Conservation (phyloP, 2,113 vertebrate genomes). For the Rhea pennata region DNA sequence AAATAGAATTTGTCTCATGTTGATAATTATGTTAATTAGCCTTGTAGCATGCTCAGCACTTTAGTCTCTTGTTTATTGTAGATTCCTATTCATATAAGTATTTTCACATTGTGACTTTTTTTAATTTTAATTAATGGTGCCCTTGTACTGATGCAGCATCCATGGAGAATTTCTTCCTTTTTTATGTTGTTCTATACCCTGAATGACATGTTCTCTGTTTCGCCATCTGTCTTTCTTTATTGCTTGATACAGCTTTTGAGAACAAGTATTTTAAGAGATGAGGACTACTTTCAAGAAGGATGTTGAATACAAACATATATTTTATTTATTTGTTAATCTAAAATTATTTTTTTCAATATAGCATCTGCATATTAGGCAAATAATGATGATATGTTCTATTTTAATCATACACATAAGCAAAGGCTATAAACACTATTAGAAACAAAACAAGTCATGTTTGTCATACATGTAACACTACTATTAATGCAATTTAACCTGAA, state of each 20-base stretch:
- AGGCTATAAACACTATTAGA: neutral
- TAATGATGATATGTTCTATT: neutral
- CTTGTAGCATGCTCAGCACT: neutral
- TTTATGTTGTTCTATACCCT: neutral
- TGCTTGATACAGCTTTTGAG: neutral
- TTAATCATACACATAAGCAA: neutral
- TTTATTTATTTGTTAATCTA: neutral
- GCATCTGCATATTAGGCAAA: neutral
- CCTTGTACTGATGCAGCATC: slow-evolving; percentile 23
- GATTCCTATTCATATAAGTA: neutral
- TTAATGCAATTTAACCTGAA: neutral
- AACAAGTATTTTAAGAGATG: neutral
- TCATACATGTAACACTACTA: neutral
- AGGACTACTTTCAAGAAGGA: neutral
- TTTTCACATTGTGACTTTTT: neutral
- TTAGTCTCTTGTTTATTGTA: neutral
- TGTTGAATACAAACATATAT: neutral
- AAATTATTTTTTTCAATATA: neutral
- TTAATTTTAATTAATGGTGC: slow-evolving; percentile 19
- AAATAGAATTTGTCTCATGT: neutral
- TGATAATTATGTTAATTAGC: slow-evolving; percentile 11
- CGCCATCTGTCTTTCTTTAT: slow-evolving; percentile 10
- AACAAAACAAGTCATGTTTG: neutral
- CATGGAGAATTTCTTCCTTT: neutral
- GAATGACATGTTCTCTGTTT: slow-evolving; percentile 8